Conservation (phyloP, 2,113 vertebrate genomes). For the Rhynchomys soricoides region DNA sequence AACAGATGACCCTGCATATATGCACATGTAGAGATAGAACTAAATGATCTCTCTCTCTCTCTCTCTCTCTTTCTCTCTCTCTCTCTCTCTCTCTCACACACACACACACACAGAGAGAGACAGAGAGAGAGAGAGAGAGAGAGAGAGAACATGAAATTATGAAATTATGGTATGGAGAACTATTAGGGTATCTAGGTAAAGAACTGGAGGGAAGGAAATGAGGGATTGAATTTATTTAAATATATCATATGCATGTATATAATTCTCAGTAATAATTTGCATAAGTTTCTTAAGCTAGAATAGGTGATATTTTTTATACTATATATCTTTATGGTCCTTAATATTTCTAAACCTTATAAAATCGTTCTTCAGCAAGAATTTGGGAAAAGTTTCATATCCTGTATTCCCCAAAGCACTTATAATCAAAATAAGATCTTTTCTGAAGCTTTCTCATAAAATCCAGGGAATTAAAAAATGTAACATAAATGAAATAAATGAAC, state of each 20-base stretch:
- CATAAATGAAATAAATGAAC: background rate
- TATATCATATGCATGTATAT: background rate
- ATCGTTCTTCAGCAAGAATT: background rate
- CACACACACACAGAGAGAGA: background rate
- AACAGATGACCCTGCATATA: background rate
- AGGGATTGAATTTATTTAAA: background rate
- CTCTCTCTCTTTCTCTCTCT: too few species aligned
- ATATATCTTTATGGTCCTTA: background rate
- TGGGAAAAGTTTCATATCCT: background rate
- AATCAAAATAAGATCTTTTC: background rate
- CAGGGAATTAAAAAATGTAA: background rate
- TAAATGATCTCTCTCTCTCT: too few species aligned
- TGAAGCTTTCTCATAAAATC: background rate
- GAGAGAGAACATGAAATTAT: background rate
- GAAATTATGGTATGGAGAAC: background rate
- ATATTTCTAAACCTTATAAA: background rate
- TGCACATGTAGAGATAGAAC: background rate
- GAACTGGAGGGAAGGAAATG: too few species aligned
- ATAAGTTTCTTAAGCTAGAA: background rate
- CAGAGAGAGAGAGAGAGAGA: background rate
- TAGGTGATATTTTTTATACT: background rate
- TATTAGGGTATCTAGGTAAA: background rate
- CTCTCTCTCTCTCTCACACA: too few species aligned
- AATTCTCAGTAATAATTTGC: background rate
- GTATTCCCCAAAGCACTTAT: background rate